These are phyloP conservation scores for Caenorhabditis sp. DNA, from an alignment of 2,888 invertebrate genomes.

Conservation along the genomic window DNA sequence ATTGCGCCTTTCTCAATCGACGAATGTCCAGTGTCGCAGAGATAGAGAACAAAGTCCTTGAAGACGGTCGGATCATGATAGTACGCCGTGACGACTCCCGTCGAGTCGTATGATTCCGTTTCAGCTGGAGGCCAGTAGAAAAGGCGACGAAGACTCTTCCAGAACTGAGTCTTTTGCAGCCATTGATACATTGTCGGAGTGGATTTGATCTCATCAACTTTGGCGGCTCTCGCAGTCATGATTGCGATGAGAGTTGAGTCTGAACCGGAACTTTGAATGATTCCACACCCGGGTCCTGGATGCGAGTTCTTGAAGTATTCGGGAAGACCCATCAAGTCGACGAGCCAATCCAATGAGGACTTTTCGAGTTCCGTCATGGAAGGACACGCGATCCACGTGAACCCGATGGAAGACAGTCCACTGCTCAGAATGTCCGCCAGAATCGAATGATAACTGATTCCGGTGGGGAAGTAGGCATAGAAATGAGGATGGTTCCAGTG, in stretches of 20 bases:
- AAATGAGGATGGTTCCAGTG: slow-evolving; percentile 83
- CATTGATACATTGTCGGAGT: slow-evolving; percentile 47
- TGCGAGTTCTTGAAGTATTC: slow-evolving; percentile 73
- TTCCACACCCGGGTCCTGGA: slow-evolving; percentile 81
- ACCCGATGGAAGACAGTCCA: slow-evolving; percentile 78
- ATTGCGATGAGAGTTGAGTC: slow-evolving; percentile 92
- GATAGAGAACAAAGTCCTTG: slow-evolving; percentile 84
- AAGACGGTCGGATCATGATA: slow-evolving; percentile 79
- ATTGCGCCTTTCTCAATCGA: slow-evolving; percentile 92
- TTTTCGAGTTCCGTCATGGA: slow-evolving; percentile 85
- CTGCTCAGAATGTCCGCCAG: slow-evolving; percentile 81
- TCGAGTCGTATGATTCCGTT: slow-evolving; percentile 28
- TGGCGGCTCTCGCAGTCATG: slow-evolving; percentile 85
- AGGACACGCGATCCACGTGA: slow-evolving; percentile 84
- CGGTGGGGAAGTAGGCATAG: slow-evolving; percentile 82
- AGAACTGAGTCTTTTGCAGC: slow-evolving; percentile 51
- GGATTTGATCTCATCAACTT: slow-evolving; percentile 70
- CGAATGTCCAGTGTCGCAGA: slow-evolving; percentile 88
- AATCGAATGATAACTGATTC: slow-evolving; percentile 79
- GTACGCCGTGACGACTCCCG: slow-evolving; percentile 63
- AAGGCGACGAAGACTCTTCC: slow-evolving; percentile 57
- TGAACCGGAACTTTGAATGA: slow-evolving; percentile 89
- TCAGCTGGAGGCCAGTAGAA: slow-evolving; percentile 49
- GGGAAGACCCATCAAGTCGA: slow-evolving; percentile 83
- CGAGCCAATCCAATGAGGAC: slow-evolving; percentile 85